Conservation (phyloP, 2,113 vertebrate species). For the Ceuthmochares aereus region DNA sequence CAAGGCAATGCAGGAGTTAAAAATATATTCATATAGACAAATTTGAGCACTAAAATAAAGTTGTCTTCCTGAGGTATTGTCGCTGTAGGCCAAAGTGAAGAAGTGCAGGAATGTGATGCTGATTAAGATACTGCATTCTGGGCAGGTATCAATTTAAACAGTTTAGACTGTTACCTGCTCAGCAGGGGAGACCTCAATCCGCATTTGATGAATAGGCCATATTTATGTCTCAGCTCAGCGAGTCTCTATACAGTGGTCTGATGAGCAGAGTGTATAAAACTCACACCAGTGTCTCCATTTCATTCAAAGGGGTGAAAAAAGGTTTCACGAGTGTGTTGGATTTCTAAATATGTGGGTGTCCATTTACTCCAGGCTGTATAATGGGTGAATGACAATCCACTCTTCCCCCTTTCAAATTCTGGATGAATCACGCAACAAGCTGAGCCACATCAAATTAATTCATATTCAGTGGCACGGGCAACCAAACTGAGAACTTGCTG, state of each 20-base stretch:
- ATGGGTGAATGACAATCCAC: not conserved
- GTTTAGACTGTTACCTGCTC: constrained; percentile 72
- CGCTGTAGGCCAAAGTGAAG: constrained; percentile 43
- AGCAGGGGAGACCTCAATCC: constrained; percentile 48
- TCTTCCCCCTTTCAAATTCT: not conserved
- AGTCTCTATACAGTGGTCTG: constrained; percentile 14
- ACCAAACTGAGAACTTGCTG: not conserved
- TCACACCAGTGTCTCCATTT: not conserved
- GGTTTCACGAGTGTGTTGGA: not conserved
- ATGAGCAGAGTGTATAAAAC: constrained; percentile 10
- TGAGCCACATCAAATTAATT: constrained; percentile 17
- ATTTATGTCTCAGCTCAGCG: constrained; percentile 64
- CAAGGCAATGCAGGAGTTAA: constrained; percentile 47
- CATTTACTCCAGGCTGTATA: not conserved
- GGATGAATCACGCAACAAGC: not conserved
- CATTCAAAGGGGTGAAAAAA: constrained; percentile 26
- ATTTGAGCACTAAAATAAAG: constrained; percentile 53
- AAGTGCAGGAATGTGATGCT: constrained; percentile 58
- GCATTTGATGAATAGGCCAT: constrained; percentile 67
- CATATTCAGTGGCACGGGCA: not conserved
- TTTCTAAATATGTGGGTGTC: constrained; percentile 23
- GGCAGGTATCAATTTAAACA: constrained; percentile 73
- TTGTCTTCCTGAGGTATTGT: constrained; percentile 56
- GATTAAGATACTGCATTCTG: constrained; percentile 72
- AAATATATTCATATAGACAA: constrained; percentile 51